Base-by-base conservation (phyloP, 2,797 vertebrate species). In the Cercopithecus hamlyni region DNA sequence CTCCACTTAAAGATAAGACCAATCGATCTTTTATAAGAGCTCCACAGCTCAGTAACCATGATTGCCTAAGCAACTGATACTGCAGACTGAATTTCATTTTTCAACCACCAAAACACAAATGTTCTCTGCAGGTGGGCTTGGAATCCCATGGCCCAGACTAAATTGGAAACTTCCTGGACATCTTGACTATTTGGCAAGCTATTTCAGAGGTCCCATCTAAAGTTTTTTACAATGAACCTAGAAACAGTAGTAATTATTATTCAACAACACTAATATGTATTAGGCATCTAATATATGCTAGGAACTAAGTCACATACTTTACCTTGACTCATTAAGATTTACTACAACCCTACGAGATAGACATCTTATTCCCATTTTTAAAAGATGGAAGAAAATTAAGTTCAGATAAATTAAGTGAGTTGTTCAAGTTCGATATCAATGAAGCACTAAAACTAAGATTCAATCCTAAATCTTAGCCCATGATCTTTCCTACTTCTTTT, bases 1-100 rank as follows among this genome's bases (percentile, higher is more conserved):
- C 43, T 86, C 75, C n/a, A n/a, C 41, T 92, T 73, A 43, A 81
- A 90, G 64, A 91, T 70, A 96, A 98, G 7, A 48, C 41, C 73
- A 19, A 2, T 13, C 0, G 5, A 81, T 88, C 85, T 89, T 88
- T 95, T 61, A 64, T 50, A 83, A 83, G 30, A 75, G 52, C 91
- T 52, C 76, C 33, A 22, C 24, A 82, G n/a, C 19, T 87, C 52
- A 90, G 58, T 17, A 88, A 39, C 17, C 8, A 77, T 14, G 45
- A 92, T 8, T 17, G 88, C 88, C 83, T 77, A 14, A 41, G n/a
- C 39, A 90, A 55, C 36, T 15, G 50, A 41, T 4, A 64, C 30
- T 73, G 15, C 43, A 92, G 27, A 39, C 79, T 27, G 22, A 48
- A 39, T 67, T 58, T 77, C 64, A 19, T 55, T 96, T 86, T 75